Evolutionary conservation across 1,140 invertebrate genomes (phyloP).

Genomic region (Manduca sexta): DNA sequence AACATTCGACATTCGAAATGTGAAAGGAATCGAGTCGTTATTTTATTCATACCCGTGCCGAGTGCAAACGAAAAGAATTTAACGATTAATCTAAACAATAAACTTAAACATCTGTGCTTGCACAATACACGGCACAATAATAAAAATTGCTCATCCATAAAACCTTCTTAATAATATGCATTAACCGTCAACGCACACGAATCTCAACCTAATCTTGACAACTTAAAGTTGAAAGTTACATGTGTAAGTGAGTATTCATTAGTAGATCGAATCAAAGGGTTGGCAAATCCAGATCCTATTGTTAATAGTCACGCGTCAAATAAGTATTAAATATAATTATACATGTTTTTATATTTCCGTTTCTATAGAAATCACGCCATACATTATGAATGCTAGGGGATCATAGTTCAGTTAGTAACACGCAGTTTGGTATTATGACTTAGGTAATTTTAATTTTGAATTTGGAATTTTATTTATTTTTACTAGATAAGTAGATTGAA

Average conservation of each 20-base stretch:
- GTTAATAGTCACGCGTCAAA: conserved; percentile 67
- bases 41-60: conserved; percentile 24
- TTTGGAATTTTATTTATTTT: too few species aligned
- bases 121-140: conserved; percentile 50
- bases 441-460: too few species aligned
- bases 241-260: conserved; percentile 42
- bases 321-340: conserved; percentile 60
- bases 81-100: conserved; percentile 45
- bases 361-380: conserved; percentile 39
- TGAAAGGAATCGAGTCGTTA: too few species aligned
- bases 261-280: conserved; percentile 66
- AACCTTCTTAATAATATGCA: conserved; percentile 55
- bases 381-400: conserved; percentile 1
- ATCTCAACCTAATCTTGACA: conserved; percentile 18
- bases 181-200: conserved; percentile 23
- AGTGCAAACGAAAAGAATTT: conserved; percentile 44
- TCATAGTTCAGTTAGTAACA: too few species aligned
- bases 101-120: conserved; percentile 39
- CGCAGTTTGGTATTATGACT: too few species aligned
- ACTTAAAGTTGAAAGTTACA: conserved; percentile 23
- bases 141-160: conserved; percentile 70
- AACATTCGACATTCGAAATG: too few species aligned
- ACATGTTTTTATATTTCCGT: conserved; percentile 52
- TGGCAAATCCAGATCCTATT: conserved; percentile 69
- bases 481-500: too few species aligned